Evolutionary conservation across 2,113 vertebrate species (phyloP), one percentile per base, ranked within the genome.

Genomic region (Sinocyclocheilus rhinocerous): DNA sequence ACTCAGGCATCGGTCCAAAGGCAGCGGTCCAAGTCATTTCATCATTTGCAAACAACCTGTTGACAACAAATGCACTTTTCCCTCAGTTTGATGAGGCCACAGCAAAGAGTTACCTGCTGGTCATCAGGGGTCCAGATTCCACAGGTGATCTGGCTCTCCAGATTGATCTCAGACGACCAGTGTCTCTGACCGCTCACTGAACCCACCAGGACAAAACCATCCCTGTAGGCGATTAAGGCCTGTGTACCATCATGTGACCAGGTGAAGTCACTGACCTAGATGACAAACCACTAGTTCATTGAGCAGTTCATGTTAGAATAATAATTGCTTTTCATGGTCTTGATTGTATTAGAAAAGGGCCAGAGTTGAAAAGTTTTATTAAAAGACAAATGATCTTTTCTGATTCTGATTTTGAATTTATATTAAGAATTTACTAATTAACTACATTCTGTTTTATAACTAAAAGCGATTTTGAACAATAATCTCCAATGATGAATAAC

Each of bases 61-160:
- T 18, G 65, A 67, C 26, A 80, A 45, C 67, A 84, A n/a, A 67
- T 63, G 11, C 3, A 3, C 20, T 55, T 77, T 75, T 57, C 2
- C 9, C 2, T 50, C 61, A 24, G 63, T 59, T 36, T 8, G 55
- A 50, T 75, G 55, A 81, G 26, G 45, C 72, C 36, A 55, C 57
- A 20, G 11, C 83, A 55, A 10, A 15, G 22, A 6, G 0, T 94
- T 95, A 99, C 98, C 97, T 99, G 98, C 86, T 99, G 98, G 90
- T 99, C 98, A 91, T 99, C 97, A 24, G 98, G 98, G 72, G 98
- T 99, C 98, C 98, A 99, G 94, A 99, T 99, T 73, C 98, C 98
- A 93, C 98, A 99, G 12, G 97, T 98, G 93, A 99, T 99, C 72
- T 99, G 98, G 92, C 98, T 99, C 93, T 99, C 98, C 94, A 99